Base-by-base conservation (phyloP, 2,797 vertebrate genomes). In the Serranus cabrilla region DNA sequence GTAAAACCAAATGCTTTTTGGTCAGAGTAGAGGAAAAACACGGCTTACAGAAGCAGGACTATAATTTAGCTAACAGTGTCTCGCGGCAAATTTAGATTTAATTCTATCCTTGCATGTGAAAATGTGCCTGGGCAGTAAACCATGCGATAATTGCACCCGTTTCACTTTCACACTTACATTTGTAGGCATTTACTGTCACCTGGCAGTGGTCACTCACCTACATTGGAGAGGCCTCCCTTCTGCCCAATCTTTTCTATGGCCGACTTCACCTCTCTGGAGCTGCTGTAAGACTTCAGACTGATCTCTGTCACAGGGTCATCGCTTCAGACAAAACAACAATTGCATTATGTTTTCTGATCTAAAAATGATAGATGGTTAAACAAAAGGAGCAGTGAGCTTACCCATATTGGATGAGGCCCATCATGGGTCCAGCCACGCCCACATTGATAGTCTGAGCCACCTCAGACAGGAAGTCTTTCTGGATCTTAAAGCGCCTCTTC, bases 391-490 rank as follows among this genome's bases (percentile, higher is more conserved):
- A 14, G 20, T 9, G 34, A 54, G 21, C 23, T 80, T 94, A 99
- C 98, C 98, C 98, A 0, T 98, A 99, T 88, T 99, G 98, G 78
- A 99, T 92, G 64, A 99, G 90, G 27, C 98, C 98, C 97, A 99
- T 96, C 92, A 99, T 96, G 49, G 98, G 96, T 45, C 98, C 98
- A 0, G 94, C 90, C 0, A 93, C 85, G 43, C 98, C 96, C 0
- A 99, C 85, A 49, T 97, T 96, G 17, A 99, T 96, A 57, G 93
- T 92, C 82, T 98, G 96, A 43, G 95, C 96, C 59, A 99, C 76
- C 0, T 96, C 96, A 12, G 86, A 75, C 47, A 99, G 93, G 91
- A 99, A 99, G 83, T 97, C 96, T 87, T 98, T 99, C 91, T 99
- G 98, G 90, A 99, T 97, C 87, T 94, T 95, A 86, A 99, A 99